Base-by-base conservation (phyloP, 2,888 invertebrate genomes). In the Lasioglossum malachurum region DNA sequence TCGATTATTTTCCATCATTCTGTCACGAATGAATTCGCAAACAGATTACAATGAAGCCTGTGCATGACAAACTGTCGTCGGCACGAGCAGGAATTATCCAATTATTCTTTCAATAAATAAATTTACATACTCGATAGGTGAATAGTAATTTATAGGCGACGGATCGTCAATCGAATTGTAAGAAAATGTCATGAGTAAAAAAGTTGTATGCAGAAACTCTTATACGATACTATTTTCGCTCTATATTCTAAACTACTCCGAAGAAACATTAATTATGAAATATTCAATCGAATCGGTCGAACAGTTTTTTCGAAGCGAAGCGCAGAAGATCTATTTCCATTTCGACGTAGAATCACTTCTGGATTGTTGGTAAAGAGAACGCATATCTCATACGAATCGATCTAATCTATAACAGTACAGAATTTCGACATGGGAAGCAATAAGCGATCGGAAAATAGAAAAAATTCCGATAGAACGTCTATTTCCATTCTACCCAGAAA, bases 21-120 rank as follows among this genome's bases (percentile, higher is more conserved):
- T n/a, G 38, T 69, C 69, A 69, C 69, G 69, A 69, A 69, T 23
- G 69, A 38, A 69, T 69, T 38, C 69, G 69, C 38, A 69, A 38
- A 41, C 38, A 69, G 38, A 38, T 69, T 38, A 35, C 35, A 67
- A 19, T 35, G 35, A 67, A 38, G 8, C 4, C 38, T 35, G 19
- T 69, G 27, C n/a, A 60, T 14, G n/a, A 10, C 12, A 0, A 60
- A 27, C 27, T 60, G 60, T n/a, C 60, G 10, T n/a, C 60, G 31
- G 8, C 23, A n/a, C n/a, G 3, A 19, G 19, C 49, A 49, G 19
- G 7, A 49, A n/a, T 53, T n/a, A 10, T n/a, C 10, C 23, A 35
- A 67, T 67, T 64, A 64, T 64, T 35, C 19, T 8, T 67, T 19
- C 19, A 35, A 35, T 67, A 3, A 35, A 35, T 67, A 1, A 27